phyloP scores from a whole-genome alignment of 2,888 invertebrate genomes.

The Panorpa germanica region DNA sequence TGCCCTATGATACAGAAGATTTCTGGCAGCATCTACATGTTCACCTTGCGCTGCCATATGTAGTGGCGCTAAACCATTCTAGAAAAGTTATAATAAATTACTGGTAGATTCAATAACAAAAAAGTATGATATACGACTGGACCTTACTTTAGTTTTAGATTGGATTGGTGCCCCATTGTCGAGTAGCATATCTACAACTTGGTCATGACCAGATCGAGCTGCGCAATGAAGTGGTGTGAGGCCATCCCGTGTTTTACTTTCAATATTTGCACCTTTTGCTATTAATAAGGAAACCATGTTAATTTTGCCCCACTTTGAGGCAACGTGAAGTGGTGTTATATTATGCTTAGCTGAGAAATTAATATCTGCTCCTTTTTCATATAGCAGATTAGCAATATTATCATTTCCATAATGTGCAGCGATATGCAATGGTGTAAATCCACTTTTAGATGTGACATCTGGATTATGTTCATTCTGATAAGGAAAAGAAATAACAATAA shows the following conservation, averaged over 20 bases:
- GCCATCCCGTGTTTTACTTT: constrained; percentile 86
- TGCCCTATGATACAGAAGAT: constrained; percentile 80
- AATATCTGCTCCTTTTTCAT: constrained; percentile 84
- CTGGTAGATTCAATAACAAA: not conserved
- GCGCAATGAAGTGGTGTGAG: constrained; percentile 94
- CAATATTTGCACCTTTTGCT: constrained; percentile 78
- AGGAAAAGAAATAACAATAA: constrained; percentile 11
- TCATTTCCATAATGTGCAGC: constrained; percentile 97
- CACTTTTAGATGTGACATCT: constrained; percentile 91
- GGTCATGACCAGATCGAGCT: constrained; percentile 88
- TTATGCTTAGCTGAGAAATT: constrained; percentile 94
- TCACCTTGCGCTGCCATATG: constrained; percentile 99
- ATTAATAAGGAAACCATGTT: constrained; percentile 81
- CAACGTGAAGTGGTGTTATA: constrained; percentile 96
- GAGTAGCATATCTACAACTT: constrained; percentile 76
- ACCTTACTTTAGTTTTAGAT: constrained; percentile 76
- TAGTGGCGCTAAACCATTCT: constrained; percentile 86
- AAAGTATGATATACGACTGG: not conserved
- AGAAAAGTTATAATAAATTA: constrained; percentile 15
- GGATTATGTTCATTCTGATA: constrained; percentile 84
- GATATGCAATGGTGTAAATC: constrained; percentile 96
- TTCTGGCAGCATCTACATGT: constrained; percentile 89
- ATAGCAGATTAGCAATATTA: constrained; percentile 73
- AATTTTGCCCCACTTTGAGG: constrained; percentile 95
- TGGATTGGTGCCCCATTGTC: constrained; percentile 84